phyloP scores from a whole-genome alignment of 2,113 vertebrate genomes.

The Panthera tigris region DNA sequence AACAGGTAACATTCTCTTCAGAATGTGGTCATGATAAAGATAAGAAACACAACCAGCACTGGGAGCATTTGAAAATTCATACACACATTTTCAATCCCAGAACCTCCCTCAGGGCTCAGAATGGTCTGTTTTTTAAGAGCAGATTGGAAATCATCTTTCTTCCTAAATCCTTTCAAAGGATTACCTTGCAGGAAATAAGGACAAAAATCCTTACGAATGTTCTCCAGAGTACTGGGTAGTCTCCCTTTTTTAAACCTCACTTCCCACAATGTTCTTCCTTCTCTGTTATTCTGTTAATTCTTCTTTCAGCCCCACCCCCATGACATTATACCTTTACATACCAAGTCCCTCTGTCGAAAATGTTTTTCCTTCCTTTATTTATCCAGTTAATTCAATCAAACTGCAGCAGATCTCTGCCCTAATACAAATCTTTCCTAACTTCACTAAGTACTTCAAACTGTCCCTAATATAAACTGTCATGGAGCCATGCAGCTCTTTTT shows the following conservation, averaged over 20 bases:
- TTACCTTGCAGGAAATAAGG: not conserved
- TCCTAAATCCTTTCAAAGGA: not conserved
- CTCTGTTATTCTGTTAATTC: not conserved
- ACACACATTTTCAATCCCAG: not conserved
- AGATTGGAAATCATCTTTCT: not conserved
- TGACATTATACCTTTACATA: not conserved
- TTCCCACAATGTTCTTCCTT: not conserved
- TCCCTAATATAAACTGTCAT: accelerated
- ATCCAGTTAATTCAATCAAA: not conserved
- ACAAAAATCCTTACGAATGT: not conserved
- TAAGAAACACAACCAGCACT: not conserved
- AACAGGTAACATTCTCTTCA: not conserved
- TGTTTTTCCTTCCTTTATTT: not conserved
- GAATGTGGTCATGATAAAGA: not conserved
- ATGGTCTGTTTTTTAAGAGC: not conserved
- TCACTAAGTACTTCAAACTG: not conserved
- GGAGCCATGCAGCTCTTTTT: not conserved
- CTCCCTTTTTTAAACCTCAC: not conserved
- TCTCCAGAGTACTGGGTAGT: not conserved
- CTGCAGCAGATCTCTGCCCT: not conserved
- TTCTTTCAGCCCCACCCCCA: not conserved
- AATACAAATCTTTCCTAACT: not conserved
- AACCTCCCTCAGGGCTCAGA: accelerated
- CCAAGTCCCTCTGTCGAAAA: not conserved
- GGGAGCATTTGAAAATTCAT: not conserved